Evolutionary conservation across 2,888 invertebrate genomes (phyloP).

Genomic region (Papilio elwesi): DNA sequence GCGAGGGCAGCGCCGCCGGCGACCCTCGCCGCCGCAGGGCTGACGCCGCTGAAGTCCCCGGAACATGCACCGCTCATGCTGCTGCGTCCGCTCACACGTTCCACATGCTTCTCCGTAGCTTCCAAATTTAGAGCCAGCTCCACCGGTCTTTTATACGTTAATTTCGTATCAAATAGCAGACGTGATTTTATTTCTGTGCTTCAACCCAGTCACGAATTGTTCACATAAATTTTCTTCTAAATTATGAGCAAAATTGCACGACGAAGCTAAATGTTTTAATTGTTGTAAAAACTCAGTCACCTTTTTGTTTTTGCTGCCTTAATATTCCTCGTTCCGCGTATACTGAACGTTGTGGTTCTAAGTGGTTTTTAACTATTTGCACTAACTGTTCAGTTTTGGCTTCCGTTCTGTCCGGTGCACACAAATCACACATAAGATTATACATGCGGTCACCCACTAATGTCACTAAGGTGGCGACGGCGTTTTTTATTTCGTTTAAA

Average conservation of each 20-base stretch:
- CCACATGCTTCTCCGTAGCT: conserved; percentile 14
- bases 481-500: conserved; percentile 41
- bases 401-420: conserved; percentile 47
- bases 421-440: conserved; percentile 48
- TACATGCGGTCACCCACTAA: conserved; percentile 42
- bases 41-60: not conserved
- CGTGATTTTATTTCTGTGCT: conserved; percentile 12
- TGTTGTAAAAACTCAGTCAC: conserved; percentile 45
- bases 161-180: conserved; percentile 7
- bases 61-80: conserved; percentile 7
- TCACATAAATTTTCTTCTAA: conserved; percentile 42
- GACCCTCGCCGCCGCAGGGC: not conserved
- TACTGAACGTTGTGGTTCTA: conserved; percentile 46
- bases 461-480: conserved; percentile 42
- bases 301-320: conserved; percentile 35
- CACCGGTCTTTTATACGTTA: conserved; percentile 17
- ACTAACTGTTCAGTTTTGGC: conserved; percentile 44
- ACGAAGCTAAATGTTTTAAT: conserved; percentile 43
- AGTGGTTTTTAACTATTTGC: conserved; percentile 42
- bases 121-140: conserved; percentile 39
- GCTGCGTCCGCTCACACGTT: conserved; percentile 11
- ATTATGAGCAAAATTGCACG: conserved; percentile 43
- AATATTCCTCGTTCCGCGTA: conserved; percentile 45
- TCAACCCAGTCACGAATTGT: conserved; percentile 41
- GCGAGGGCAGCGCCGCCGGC: not conserved